Percentiles rank a stretch among this genome's conserved stretches.
phyloP scores from a whole-genome alignment of 2,888 invertebrate species.

The Polydesmus complanatus region DNA sequence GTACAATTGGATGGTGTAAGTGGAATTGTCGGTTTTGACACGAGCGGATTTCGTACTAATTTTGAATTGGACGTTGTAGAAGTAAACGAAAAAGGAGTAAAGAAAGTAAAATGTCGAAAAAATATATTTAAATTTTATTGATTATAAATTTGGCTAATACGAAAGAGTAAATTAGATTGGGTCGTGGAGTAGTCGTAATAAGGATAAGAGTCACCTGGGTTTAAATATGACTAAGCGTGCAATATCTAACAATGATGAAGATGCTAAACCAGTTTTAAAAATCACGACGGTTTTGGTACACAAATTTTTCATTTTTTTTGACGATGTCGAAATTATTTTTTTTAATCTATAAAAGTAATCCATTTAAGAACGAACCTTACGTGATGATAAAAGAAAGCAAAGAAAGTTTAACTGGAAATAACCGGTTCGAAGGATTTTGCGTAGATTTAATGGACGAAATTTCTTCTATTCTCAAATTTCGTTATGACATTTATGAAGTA shows the following conservation, averaged over 20 bases:
- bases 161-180: no score
- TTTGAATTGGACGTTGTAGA: conserved; percentile 7
- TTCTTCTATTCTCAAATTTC: conserved; percentile 33
- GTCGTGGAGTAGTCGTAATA: not conserved
- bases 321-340: no score
- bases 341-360: no score
- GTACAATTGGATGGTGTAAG: conserved; percentile 6
- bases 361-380: conserved; percentile 35
- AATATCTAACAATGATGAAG: not conserved
- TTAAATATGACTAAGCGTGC: not conserved
- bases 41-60: conserved; percentile 1
- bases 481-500: conserved; percentile 34
- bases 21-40: conserved; percentile 9
- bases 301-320: no score
- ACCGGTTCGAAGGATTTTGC: conserved; percentile 34
- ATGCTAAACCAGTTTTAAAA: not conserved
- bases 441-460: conserved; percentile 37
- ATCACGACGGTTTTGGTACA: conserved; percentile 2
- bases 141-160: not conserved
- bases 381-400: conserved; percentile 30
- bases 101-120: not conserved
- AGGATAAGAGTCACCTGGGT: not conserved
- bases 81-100: not conserved
- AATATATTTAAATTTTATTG: not conserved
- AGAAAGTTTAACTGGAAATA: conserved; percentile 29